Conservation (phyloP, 1,140 invertebrate genomes). For the Drosophila lacteicornis region DNA sequence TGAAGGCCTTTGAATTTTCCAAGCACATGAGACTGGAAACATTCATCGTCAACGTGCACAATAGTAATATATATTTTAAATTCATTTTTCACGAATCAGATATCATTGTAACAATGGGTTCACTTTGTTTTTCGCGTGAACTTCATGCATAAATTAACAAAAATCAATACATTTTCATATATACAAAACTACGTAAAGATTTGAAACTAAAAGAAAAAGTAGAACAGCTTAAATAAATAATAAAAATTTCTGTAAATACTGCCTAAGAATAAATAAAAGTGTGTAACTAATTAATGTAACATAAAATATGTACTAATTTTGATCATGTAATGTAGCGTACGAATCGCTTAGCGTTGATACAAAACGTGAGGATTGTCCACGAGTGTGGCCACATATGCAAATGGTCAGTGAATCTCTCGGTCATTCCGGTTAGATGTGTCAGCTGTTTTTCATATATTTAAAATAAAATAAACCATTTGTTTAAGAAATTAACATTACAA, state of each 20-base stretch:
- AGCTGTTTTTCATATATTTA: slow-evolving; percentile 2
- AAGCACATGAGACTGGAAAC: slow-evolving; percentile 47
- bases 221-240: slow-evolving; percentile 5
- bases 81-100: slow-evolving; percentile 64
- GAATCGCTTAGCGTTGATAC: slow-evolving; percentile 34
- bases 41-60: slow-evolving; percentile 63
- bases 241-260: slow-evolving; percentile 40
- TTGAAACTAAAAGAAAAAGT: slow-evolving; percentile 21
- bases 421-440: neutral
- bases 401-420: slow-evolving; percentile 8
- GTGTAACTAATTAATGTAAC: slow-evolving; percentile 65
- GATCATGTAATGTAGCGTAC: slow-evolving; percentile 65
- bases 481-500: neutral
- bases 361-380: slow-evolving; percentile 26
- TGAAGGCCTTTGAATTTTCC: slow-evolving; percentile 44
- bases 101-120: slow-evolving; percentile 56
- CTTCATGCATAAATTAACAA: slow-evolving; percentile 16
- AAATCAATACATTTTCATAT: slow-evolving; percentile 22
- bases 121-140: slow-evolving; percentile 23
- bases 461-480: neutral
- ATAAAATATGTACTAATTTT: slow-evolving; percentile 55
- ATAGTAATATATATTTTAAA: slow-evolving; percentile 62
- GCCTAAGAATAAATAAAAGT: slow-evolving; percentile 49
- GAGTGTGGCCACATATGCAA: slow-evolving; percentile 31
- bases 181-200: slow-evolving; percentile 6